Base-by-base conservation (phyloP, 2,113 vertebrate species). In the Hippocampus mohnikei region DNA sequence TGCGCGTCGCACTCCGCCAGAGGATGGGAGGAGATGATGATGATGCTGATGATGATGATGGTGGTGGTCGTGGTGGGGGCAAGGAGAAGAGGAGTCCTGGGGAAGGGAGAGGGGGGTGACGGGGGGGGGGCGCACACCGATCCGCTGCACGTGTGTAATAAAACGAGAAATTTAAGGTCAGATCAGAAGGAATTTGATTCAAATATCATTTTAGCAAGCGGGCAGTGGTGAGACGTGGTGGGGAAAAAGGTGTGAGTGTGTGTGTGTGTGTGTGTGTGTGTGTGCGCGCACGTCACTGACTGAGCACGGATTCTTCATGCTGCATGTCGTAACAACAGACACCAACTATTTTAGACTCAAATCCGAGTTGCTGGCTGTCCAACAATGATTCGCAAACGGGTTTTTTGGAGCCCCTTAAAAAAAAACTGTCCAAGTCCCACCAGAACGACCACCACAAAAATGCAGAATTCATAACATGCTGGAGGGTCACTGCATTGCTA, bases 281-380 rank as follows among this genome's bases (percentile, higher is more conserved):
- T 3, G 46, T 18, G 20, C 8, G 50, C 84, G 82, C 86, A 89
- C 90, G 89, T 92, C 92, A 93, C 89, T 86, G 85, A 86, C 12
- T 5, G 23, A 25, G 69, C 85, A 79, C 64, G 85, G 75, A 81
- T 91, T 89, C 86, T 89, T 90, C 87, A 27, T 58, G 55, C 23
- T 13, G 23, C 23, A 27, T 58, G 23, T 58, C 23, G 27, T 58
- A 13, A 27, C 25, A 13, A 58, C 11, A 2, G 8, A 55, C n/a
- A 9, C n/a, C 8, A 55, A 55, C 23, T 55, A 12, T 55, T 9
- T 11, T 1, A 4, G 10, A 23, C 48, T 6, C 1, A 3, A 18
- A 52, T 52, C 48, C 16, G 6, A 21, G 20, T 52, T 21, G 48
- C 20, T 21, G 48, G 16, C 48, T 5, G 48, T 50, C 48, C 6